Base-by-base conservation (phyloP, 1,140 invertebrate genomes). In the Mycetomoellerius zeteki region DNA sequence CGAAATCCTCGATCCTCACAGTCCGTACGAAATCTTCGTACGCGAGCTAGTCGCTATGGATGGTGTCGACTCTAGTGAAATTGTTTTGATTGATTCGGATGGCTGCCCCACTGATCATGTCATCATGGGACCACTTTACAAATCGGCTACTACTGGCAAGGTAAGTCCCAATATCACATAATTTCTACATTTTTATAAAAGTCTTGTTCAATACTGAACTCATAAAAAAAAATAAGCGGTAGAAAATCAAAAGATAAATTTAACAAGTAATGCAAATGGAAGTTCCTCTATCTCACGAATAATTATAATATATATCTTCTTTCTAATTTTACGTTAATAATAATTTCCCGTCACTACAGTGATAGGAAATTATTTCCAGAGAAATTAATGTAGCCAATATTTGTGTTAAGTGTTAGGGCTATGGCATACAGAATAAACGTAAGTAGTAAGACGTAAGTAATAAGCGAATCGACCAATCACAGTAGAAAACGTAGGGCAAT, bases 21-120 rank as follows among this genome's bases (percentile, higher is more conserved):
- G 97, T 92, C 98, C 98, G 2, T 99, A 98, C 95, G 98, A 99
- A 95, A 99, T 99, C 88, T 99, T 99, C 94, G 98, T 99, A 4
- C 96, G 98, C 71, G 98, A 99, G 94, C 95, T 99, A 87, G 98
- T 99, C 33, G 98, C 98, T 54, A 98, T 99, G 97, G 98, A 99
- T 94, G 98, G 98, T 43, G 97, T 98, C 50, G 98, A 98, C 94
- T 98, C 97, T 76, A 98, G 97, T 91, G 98, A 99, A 96, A 99
- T 99, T 89, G 97, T 98, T 54, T 96, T 99, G 4, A 98, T 99
- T 92, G 98, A 99, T 93, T 97, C 97, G n/a, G 96, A 97, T 89
- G 98, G 98, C 93, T 99, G 98, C 94, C 98, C 98, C 1, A 99
- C 98, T 3, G 98, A 99, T 93, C 97, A 98, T 89, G 97, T 98